These are phyloP conservation scores for Cartodere bifasciata DNA, from an alignment of 2,888 invertebrate genomes.

Conservation along the genomic window DNA sequence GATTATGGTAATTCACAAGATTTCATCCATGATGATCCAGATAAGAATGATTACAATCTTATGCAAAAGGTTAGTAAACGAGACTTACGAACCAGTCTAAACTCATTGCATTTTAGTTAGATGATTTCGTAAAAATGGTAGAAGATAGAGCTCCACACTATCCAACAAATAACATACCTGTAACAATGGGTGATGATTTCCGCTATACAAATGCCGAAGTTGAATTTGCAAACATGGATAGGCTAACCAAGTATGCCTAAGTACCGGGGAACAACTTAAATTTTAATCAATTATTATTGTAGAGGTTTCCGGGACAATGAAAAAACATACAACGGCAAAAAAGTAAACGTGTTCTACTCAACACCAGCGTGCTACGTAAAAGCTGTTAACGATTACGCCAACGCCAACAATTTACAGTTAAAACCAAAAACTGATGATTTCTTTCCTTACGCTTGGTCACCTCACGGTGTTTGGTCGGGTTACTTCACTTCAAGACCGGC, in stretches of 20 bases:
- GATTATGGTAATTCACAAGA: constrained; percentile 37
- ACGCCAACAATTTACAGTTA: constrained; percentile 41
- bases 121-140: constrained; percentile 44
- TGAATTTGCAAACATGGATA: constrained; percentile 49
- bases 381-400: constrained; percentile 50
- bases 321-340: constrained; percentile 39
- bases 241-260: constrained; percentile 12
- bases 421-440: constrained; percentile 73
- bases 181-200: constrained; percentile 54
- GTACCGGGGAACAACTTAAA: too few relatives aligned
- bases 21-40: constrained; percentile 42
- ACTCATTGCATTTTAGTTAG: constrained; percentile 35
- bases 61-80: constrained; percentile 25
- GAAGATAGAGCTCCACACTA: constrained; percentile 43
- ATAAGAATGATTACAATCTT: constrained; percentile 43
- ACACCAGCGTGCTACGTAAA: constrained; percentile 76
- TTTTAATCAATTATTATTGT: constrained; percentile 11
- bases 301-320: constrained; percentile 29
- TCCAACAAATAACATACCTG: constrained; percentile 44
- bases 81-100: too few relatives aligned
- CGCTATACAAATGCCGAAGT: constrained; percentile 43
- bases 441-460: constrained; percentile 77
- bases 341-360: constrained; percentile 69
- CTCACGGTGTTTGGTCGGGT: constrained; percentile 86
- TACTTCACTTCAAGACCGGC: constrained; percentile 75